Base-by-base conservation (phyloP, 2,797 vertebrate species). In the Valencia hispanica region DNA sequence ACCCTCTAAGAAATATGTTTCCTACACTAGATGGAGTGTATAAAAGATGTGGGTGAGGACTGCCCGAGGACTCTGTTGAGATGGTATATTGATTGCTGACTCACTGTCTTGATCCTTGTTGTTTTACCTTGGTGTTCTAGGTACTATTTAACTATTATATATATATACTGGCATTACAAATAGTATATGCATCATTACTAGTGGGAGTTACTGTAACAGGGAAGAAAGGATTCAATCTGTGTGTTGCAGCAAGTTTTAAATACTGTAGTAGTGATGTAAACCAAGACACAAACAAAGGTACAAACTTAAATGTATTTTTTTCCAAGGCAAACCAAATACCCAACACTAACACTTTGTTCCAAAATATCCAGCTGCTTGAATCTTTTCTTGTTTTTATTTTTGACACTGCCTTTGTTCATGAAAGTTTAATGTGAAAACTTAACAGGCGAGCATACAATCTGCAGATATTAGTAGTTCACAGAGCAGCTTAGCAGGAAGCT, bases 71-170 rank as follows among this genome's bases (percentile, higher is more conserved):
- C 81, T 81, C 83, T 87, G 80, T 65, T 81, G 89, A 92, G 88
- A 89, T 88, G 89, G 57, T 91, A 73, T 85, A 94, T 94, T 34
- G 91, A 94, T 93, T 89, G 87, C 90, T 91, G 91, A 92, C 89
- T 94, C 88, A 93, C 87, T 84, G 80, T 89, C 88, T 87, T 83
- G 78, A 89, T 85, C 84, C 83, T 85, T 84, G 78, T 84, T 85
- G 83, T 77, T 85, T 84, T 90, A 90, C 88, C 89, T 87, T 76
- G 79, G 83, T 59, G 74, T 84, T 90, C 86, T 63, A 18, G 18
- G 17, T 36, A 63, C 32, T 36, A 22, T 36, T 11, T 36, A 63
- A 36, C 30, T 57, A 22, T 47, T 48, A 48, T 48, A 17, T 63
- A 30, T 50, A 18, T 63, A 34, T 27, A 66, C 45, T 34, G 43